Conservation (phyloP, 1,140 invertebrate species). For the Lysiphlebus fabarum region DNA sequence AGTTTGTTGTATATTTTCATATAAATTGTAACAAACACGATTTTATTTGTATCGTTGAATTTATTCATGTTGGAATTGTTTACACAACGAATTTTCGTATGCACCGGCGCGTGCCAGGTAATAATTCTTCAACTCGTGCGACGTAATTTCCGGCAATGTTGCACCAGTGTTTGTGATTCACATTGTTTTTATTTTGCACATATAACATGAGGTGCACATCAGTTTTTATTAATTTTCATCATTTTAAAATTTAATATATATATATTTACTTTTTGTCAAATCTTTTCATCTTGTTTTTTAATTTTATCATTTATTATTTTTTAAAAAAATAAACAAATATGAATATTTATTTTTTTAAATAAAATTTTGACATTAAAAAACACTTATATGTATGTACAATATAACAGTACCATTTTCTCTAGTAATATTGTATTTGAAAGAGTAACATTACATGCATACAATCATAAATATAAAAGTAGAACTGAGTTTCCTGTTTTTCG, state of each 20-base stretch:
- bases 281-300: not conserved
- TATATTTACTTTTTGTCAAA: not conserved
- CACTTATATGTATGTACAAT: conserved; percentile 2
- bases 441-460: conserved; percentile 13
- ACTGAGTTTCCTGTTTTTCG: conserved; percentile 13
- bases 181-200: conserved; percentile 21
- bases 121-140: conserved; percentile 22
- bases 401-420: not conserved
- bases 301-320: conserved; percentile 1
- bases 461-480: conserved; percentile 15
- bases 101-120: conserved; percentile 20
- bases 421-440: conserved; percentile 7
- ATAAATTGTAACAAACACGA: too few relatives aligned
- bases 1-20: too few relatives aligned
- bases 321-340: not conserved
- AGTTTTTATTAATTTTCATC: conserved; percentile 3
- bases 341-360: not conserved
- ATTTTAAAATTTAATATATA: not conserved
- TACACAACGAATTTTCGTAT: conserved; percentile 17
- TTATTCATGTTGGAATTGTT: too few relatives aligned
- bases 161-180: conserved; percentile 25
- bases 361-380: conserved; percentile 8
- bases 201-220: not conserved
- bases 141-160: conserved; percentile 25
- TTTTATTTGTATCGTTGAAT: too few relatives aligned